These are phyloP conservation scores for Blastomussa wellsi DNA, from an alignment of 92 coral and sea anemone species.

Conservation along the genomic window DNA sequence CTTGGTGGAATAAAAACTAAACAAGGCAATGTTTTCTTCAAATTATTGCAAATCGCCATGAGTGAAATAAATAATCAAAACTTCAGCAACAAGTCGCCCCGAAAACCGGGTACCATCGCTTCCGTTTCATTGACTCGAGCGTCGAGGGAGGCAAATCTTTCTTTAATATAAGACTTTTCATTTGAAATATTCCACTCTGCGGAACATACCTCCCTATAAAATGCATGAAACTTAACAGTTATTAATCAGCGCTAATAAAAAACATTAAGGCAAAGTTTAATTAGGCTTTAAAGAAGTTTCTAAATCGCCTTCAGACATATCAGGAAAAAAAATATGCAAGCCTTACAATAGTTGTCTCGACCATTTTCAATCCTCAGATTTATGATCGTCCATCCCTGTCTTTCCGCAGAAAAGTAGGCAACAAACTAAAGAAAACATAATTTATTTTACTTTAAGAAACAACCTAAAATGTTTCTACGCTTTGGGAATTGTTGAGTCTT, in stretches of 20 bases:
- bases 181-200: not conserved
- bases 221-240: not conserved
- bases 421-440: not conserved
- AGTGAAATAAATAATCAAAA: not conserved
- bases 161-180: not conserved
- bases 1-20: not conserved
- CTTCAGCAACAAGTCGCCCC: not conserved
- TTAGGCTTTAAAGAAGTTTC: slow-evolving; percentile 16
- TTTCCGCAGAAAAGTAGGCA: not conserved
- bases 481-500: not conserved
- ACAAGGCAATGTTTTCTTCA: not conserved
- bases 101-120: not conserved
- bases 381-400: not conserved
- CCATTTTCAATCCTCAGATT: not conserved
- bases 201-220: not conserved
- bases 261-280: slow-evolving; percentile 14
- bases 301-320: not conserved
- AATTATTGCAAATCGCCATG: not conserved
- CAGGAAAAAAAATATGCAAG: not conserved
- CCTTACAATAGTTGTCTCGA: not conserved
- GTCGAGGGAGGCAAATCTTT: not conserved
- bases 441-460: not conserved
- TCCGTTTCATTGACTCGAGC: not conserved
- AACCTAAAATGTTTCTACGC: not conserved
- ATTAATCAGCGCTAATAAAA: slow-evolving; percentile 13